These are phyloP conservation scores for Tineola bisselliella DNA, from an alignment of 2,888 invertebrate species.

Conservation along the genomic window DNA sequence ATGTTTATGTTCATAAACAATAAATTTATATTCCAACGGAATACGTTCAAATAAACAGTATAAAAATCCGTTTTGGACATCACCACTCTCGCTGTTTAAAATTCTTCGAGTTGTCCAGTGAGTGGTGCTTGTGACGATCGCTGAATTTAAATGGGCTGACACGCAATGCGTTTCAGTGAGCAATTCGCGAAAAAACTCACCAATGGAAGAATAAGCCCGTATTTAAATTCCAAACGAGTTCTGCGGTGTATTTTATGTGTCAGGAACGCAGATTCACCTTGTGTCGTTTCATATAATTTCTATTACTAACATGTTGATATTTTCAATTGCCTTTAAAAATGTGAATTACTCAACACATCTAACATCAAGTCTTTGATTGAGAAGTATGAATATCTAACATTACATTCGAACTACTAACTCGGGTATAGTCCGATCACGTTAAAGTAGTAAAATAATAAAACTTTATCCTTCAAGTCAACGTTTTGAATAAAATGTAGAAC, in stretches of 20 bases:
- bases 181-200: conserved; percentile 13
- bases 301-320: no score
- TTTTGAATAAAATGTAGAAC: conserved; percentile 66
- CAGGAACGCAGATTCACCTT: conserved; percentile 2
- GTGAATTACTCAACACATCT: no score
- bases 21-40: conserved; percentile 39
- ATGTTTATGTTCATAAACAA: not conserved
- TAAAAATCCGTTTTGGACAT: conserved; percentile 28
- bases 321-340: no score
- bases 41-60: conserved; percentile 32
- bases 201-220: not conserved
- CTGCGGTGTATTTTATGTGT: conserved; percentile 10
- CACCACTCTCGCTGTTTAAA: conserved; percentile 27
- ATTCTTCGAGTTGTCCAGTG: conserved; percentile 25
- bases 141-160: conserved; percentile 25
- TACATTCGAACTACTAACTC: not conserved
- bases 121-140: conserved; percentile 20
- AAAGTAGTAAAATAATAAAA: conserved; percentile 65
- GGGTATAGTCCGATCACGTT: conserved; percentile 50
- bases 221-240: conserved; percentile 10
- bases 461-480: conserved; percentile 62
- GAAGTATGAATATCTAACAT: not conserved
- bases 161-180: conserved; percentile 22
- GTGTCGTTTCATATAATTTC: not conserved
- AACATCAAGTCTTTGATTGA: not conserved